Conservation (phyloP, 2,797 vertebrate genomes). For the Peromyscus attwateri region DNA sequence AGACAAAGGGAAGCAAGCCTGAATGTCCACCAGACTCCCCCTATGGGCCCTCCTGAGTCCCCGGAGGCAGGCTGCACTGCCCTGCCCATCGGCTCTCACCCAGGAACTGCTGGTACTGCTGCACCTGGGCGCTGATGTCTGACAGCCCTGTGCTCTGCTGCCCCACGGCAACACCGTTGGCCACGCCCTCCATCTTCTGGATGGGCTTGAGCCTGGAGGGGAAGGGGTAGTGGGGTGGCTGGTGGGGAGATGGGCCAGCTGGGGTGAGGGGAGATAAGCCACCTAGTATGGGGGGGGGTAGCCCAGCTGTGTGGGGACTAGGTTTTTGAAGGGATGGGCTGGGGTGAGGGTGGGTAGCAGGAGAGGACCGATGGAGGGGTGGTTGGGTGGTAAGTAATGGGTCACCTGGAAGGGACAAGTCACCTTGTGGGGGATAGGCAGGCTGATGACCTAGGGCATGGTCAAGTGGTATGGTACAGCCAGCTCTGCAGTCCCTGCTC, state of each 20-base stretch:
- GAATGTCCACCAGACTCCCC: background rate
- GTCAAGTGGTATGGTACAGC: background rate
- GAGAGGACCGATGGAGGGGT: background rate
- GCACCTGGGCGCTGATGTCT: slow-evolving; percentile 96
- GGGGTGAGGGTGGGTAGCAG: background rate
- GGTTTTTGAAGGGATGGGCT: background rate
- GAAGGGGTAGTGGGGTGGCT: background rate
- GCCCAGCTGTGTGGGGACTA: background rate
- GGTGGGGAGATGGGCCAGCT: background rate
- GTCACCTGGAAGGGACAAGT: background rate
- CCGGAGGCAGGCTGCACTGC: background rate
- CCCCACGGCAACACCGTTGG: slow-evolving; percentile 92
- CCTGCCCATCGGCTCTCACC: slow-evolving; percentile 88
- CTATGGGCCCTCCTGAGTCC: background rate
- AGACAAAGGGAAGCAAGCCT: background rate
- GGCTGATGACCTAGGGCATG: background rate
- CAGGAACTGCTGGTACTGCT: slow-evolving; percentile 97
- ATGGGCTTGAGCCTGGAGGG: slow-evolving; percentile 92
- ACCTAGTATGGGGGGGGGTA: background rate
- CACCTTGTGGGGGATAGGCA: background rate
- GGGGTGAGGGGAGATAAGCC: background rate
- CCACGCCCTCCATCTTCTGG: slow-evolving; percentile 94
- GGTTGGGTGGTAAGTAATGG: background rate
- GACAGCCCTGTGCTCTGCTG: slow-evolving; percentile 90
- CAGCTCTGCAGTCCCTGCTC: background rate